Base-by-base conservation (phyloP, 92 coral and sea anemone species). In the Phenganax stokvisi region DNA sequence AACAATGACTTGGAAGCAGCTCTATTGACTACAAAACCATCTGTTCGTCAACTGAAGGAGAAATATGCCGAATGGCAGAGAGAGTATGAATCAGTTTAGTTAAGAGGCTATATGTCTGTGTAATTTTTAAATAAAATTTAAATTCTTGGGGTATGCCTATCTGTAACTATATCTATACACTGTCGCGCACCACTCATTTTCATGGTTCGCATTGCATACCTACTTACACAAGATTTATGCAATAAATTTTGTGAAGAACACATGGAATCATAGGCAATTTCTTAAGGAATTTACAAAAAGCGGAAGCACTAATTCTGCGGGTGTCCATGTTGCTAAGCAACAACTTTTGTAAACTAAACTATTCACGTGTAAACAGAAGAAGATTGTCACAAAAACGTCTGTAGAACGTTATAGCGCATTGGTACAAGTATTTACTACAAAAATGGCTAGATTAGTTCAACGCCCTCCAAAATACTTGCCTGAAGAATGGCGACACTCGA, bases 401-500 rank as follows among this genome's bases (percentile, higher is more conserved):
- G 29, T 12, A 56, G 53, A 16, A 51, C 69, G 9, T 55, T 12
- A 52, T 66, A 57, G 9, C 10, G 44, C 17, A 12, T 81, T 31
- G 15, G 28, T n/a, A n/a, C 12, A 61, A 69, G 54, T 85, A 30
- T 47, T 20, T 63, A 28, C 57, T 15, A 8, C n/a, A 86, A 67
- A 81, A 72, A 92, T 93, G 98, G 98, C 98, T 28, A 88, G 98
- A 66, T 90, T 93, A 60, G 93, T 93, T 85, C 92, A 93, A 80
- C 87, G 89, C 47, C 98, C 98, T 9, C 98, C 98, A 9, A 93
- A 93, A 74, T 93, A 91, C 85, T 79, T 92, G 13, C 98, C 98
- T 37, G 98, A 91, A 78, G 98, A 93, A 85, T 93, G 98, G 98
- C 94, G 88, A 58, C 87, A 96, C 6, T 93, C 98, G 9, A 93